phyloP scores from a whole-genome alignment of 2,888 invertebrate genomes.

The Melitaea athalia region DNA sequence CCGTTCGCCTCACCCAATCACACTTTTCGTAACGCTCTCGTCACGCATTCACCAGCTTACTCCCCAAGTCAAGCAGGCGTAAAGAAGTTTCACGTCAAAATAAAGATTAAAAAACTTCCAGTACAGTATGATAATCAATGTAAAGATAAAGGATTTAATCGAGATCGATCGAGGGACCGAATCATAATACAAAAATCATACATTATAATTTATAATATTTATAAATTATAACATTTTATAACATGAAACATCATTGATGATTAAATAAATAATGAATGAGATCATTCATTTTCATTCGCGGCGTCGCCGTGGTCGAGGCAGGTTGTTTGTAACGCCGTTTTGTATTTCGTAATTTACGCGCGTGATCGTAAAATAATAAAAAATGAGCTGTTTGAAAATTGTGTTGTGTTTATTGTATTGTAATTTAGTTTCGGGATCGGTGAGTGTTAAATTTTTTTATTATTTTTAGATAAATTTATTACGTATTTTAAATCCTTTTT shows the following conservation, averaged over 20 bases:
- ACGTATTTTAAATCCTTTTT: neutral
- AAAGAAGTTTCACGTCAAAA: too few species aligned
- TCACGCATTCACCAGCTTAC: too few species aligned
- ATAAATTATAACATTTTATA: too few species aligned
- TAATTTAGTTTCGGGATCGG: constrained; percentile 25
- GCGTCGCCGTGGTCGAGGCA: neutral
- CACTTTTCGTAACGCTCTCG: too few species aligned
- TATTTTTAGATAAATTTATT: neutral
- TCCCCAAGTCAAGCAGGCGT: too few species aligned
- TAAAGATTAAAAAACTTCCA: too few species aligned
- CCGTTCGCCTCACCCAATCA: too few species aligned
- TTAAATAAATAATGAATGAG: neutral
- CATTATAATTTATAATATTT: too few species aligned
- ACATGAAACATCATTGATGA: neutral
- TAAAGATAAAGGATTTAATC: too few species aligned
- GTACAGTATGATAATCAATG: too few species aligned
- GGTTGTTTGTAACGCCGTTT: constrained; percentile 4
- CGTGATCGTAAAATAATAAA: constrained; percentile 4
- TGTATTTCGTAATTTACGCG: constrained; percentile 1
- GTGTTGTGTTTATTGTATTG: constrained; percentile 26
- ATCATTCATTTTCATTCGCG: constrained; percentile 11
- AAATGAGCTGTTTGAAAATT: constrained; percentile 30
- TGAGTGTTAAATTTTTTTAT: constrained; percentile 20
- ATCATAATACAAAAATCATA: too few species aligned
- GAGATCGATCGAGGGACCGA: too few species aligned